phyloP scores from a whole-genome alignment of 2,797 vertebrate genomes.

The Lepus townsendii region DNA sequence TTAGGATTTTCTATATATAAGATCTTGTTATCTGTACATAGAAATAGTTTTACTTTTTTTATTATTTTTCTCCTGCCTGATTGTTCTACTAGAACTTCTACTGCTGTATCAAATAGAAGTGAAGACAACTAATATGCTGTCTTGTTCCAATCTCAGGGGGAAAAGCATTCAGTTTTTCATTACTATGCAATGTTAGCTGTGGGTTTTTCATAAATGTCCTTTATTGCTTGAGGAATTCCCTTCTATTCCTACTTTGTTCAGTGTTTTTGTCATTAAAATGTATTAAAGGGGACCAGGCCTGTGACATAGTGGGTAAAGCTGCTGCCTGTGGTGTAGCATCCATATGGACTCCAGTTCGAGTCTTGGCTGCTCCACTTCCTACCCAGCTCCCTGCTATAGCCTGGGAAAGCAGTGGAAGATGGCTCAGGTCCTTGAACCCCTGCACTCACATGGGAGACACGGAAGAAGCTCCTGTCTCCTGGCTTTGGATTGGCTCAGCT shows the following conservation, averaged over 20 bases:
- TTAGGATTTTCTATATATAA: constrained; percentile 1
- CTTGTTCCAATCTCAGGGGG: neutral
- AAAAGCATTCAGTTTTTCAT: constrained; percentile 16
- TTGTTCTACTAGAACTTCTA: neutral
- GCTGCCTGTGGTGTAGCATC: no score
- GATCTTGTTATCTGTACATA: neutral
- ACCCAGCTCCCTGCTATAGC: no score
- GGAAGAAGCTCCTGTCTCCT: no score
- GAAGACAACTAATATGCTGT: neutral
- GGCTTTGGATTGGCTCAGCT: no score
- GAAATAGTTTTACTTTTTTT: constrained; percentile 9
- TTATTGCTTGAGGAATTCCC: constrained; percentile 28
- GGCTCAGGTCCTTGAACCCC: no score
- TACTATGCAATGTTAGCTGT: neutral
- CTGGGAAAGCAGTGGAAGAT: no score
- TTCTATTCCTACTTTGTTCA: neutral
- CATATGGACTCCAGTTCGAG: no score
- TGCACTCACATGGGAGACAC: no score
- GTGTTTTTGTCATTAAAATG: constrained; percentile 13
- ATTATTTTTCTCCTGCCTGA: constrained; percentile 18
- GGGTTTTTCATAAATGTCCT: neutral
- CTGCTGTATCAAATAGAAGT: neutral
- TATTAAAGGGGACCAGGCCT: no score
- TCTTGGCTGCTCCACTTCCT: no score
- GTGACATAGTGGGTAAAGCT: no score